phyloP scores from a whole-genome alignment of 2,888 invertebrate species.

The Alloplasta piceator region DNA sequence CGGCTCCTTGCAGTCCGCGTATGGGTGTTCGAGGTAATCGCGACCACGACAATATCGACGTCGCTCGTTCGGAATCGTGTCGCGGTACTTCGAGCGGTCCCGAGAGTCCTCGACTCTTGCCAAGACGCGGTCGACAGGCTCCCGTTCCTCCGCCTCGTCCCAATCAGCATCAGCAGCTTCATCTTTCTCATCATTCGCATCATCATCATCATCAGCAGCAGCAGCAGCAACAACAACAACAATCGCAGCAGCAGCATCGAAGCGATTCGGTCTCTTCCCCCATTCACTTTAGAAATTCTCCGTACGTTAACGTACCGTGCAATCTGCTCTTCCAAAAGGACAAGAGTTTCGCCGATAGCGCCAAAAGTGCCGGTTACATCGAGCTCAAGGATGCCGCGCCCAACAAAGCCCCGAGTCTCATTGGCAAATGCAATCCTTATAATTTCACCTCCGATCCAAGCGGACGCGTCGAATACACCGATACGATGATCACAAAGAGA shows the following conservation, averaged over 20 bases:
- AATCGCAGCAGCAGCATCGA: conserved; percentile 81
- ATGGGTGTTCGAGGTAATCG: conserved; percentile 73
- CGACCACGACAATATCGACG: conserved; percentile 58
- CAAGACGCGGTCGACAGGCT: conserved; percentile 83
- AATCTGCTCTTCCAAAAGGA: conserved; percentile 80
- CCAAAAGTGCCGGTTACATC: conserved; percentile 78
- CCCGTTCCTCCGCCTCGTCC: conserved; percentile 84
- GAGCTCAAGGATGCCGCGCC: conserved; percentile 75
- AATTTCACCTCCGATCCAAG: conserved; percentile 81
- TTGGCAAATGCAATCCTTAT: conserved; percentile 77
- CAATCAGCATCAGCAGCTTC: conserved; percentile 70
- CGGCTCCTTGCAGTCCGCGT: conserved; percentile 83
- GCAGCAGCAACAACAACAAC: conserved; percentile 75
- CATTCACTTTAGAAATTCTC: conserved; percentile 76
- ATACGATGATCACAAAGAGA: conserved; percentile 65
- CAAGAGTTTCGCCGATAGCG: conserved; percentile 76
- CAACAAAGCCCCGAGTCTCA: conserved; percentile 34
- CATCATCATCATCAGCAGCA: conserved; percentile 76
- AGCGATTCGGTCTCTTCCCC: conserved; percentile 78
- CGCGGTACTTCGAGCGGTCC: conserved; percentile 83
- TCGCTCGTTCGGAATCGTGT: conserved; percentile 60
- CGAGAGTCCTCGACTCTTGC: conserved; percentile 89
- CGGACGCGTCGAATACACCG: conserved; percentile 80
- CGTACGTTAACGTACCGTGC: conserved; percentile 79
- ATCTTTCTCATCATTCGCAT: conserved; percentile 75